Conservation (phyloP, 2,888 invertebrate species). For the Falcaria lacertinaria region DNA sequence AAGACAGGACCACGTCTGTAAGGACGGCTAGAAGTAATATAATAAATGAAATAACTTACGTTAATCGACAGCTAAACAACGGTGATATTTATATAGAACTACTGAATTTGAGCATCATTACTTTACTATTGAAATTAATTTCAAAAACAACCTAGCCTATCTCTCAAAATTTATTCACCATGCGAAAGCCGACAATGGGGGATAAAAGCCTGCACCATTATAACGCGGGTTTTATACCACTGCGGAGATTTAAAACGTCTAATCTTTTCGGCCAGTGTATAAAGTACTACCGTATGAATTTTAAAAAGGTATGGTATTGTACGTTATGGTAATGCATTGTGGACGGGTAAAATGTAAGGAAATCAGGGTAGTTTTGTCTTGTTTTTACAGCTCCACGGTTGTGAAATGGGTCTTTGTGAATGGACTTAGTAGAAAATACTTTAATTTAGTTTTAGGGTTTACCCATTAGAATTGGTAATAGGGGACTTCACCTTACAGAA, state of each 20-base stretch:
- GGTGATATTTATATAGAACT: too few relatives aligned
- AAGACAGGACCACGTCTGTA: too few relatives aligned
- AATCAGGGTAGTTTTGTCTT: background rate
- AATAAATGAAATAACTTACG: too few relatives aligned
- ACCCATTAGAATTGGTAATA: too few relatives aligned
- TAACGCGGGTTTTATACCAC: background rate
- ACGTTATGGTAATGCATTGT: background rate
- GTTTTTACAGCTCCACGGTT: background rate
- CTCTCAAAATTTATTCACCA: background rate
- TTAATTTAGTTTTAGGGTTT: too few relatives aligned
- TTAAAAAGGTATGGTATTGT: background rate
- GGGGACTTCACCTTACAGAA: too few relatives aligned
- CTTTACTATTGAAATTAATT: background rate
- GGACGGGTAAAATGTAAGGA: background rate
- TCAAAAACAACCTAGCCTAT: too few relatives aligned
- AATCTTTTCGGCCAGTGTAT: background rate
- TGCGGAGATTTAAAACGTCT: background rate
- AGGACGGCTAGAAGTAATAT: too few relatives aligned
- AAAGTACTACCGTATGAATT: background rate
- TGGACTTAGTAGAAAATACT: too few relatives aligned
- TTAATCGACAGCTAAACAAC: too few relatives aligned
- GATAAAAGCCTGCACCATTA: background rate
- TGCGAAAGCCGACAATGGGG: slow-evolving; percentile 1
- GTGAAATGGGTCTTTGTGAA: background rate
- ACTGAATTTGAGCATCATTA: too few relatives aligned